These are phyloP conservation scores for Hypselothyrea guttata DNA, from an alignment of 2,888 invertebrate species.

Conservation along the genomic window DNA sequence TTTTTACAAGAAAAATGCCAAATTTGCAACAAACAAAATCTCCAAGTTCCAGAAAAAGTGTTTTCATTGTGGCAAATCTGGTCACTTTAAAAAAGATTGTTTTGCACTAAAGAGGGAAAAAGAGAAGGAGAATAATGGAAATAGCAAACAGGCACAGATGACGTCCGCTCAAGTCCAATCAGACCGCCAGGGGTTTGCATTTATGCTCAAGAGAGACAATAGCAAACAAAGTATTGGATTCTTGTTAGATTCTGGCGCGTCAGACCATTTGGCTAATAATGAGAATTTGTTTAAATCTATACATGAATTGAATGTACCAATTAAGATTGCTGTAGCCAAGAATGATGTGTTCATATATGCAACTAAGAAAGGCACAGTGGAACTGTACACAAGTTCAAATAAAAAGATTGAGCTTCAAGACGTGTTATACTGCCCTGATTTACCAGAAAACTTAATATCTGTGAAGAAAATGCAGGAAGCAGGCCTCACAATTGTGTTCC, in stretches of 20 bases:
- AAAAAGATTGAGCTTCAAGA: too few species aligned
- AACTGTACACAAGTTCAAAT: too few species aligned
- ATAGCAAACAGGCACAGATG: constrained; percentile 6
- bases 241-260: constrained; percentile 12
- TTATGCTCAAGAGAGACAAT: constrained; percentile 2
- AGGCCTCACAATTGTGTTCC: constrained; percentile 9
- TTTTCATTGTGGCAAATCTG: constrained; percentile 8
- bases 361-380: constrained; percentile 4
- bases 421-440: constrained; percentile 6
- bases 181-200: constrained; percentile 5
- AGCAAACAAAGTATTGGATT: neutral
- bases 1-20: too few species aligned
- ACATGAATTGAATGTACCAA: neutral
- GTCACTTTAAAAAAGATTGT: too few species aligned
- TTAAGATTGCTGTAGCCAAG: constrained; percentile 11
- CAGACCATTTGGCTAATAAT: constrained; percentile 3
- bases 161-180: neutral
- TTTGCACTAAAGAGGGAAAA: neutral
- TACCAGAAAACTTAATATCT: constrained; percentile 8
- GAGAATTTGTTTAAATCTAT: constrained; percentile 6
- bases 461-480: constrained; percentile 10
- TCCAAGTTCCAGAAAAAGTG: constrained; percentile 3
- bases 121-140: neutral
- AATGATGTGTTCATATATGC: neutral
- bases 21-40: too few species aligned